Conservation (phyloP, 2,113 vertebrate species). For the Coregonus clupeaformis region DNA sequence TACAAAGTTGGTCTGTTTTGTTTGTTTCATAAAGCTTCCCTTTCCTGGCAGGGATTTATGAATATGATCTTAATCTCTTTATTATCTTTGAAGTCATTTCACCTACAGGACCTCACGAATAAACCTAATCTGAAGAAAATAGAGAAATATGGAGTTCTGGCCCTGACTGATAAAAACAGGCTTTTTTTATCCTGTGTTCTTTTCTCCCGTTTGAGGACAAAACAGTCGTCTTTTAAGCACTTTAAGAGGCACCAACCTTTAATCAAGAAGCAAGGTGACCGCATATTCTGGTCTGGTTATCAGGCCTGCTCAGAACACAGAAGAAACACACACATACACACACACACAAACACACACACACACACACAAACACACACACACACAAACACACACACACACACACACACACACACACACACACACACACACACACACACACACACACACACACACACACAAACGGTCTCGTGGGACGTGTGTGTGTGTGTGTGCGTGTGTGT, state of each 20-base stretch:
- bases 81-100: constrained; percentile 66
- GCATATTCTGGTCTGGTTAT: constrained; percentile 56
- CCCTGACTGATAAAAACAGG: constrained; percentile 62
- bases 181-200: constrained; percentile 37
- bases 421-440: no score
- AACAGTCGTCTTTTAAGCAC: constrained; percentile 49
- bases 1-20: constrained; percentile 50
- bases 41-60: constrained; percentile 52
- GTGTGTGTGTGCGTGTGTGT: background rate
- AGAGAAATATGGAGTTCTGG: constrained; percentile 61
- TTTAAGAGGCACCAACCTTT: constrained; percentile 61
- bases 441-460: constrained; percentile 12
- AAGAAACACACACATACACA: constrained; percentile 7
- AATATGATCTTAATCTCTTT: constrained; percentile 63
- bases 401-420: constrained; percentile 23
- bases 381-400: constrained; percentile 8
- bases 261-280: constrained; percentile 71
- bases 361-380: no score
- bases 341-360: constrained; percentile 37
- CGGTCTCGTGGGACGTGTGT: background rate
- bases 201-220: constrained; percentile 54
- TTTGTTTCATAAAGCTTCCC: constrained; percentile 57
- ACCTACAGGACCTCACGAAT: constrained; percentile 66
- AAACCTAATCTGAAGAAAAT: constrained; percentile 63
- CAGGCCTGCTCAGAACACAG: constrained; percentile 41